phyloP scores from a whole-genome alignment of 2,888 invertebrate species.

The Lumbricus terrestris region DNA sequence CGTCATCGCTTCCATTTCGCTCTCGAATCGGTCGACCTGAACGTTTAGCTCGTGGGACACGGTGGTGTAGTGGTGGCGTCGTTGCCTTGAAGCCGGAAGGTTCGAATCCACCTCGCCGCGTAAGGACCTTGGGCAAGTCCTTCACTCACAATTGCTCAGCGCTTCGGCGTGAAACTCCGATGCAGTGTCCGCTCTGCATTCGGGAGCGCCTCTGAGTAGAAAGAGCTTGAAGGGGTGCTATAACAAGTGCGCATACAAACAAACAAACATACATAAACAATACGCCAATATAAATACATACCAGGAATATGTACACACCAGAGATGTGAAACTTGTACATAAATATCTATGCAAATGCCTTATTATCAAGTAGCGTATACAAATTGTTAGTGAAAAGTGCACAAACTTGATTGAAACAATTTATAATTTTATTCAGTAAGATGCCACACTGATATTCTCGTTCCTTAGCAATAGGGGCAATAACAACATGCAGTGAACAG shows the following conservation, averaged over 20 bases:
- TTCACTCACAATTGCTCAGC: too few species aligned
- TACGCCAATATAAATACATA: neutral
- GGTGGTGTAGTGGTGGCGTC: too few species aligned
- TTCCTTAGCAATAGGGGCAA: neutral
- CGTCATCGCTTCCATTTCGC: constrained; percentile 89
- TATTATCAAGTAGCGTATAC: neutral
- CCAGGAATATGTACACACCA: neutral
- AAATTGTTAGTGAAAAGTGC: neutral
- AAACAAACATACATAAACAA: too few species aligned
- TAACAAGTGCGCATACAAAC: too few species aligned
- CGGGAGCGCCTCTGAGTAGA: too few species aligned
- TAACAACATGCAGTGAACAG: too few species aligned
- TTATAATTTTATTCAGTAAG: neutral
- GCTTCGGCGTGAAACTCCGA: too few species aligned
- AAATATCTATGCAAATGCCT: neutral
- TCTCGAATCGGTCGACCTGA: constrained; percentile 92
- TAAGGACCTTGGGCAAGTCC: too few species aligned
- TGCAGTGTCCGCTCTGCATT: too few species aligned
- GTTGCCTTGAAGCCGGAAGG: too few species aligned
- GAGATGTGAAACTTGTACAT: neutral
- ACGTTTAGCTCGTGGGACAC: constrained; percentile 55
- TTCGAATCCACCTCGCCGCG: too few species aligned
- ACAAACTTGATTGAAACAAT: neutral
- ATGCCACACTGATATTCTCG: neutral
- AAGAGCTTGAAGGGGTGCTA: too few species aligned